phyloP scores from a whole-genome alignment of 92 coral and sea anemone genomes.

The Epizoanthus ramosus region DNA sequence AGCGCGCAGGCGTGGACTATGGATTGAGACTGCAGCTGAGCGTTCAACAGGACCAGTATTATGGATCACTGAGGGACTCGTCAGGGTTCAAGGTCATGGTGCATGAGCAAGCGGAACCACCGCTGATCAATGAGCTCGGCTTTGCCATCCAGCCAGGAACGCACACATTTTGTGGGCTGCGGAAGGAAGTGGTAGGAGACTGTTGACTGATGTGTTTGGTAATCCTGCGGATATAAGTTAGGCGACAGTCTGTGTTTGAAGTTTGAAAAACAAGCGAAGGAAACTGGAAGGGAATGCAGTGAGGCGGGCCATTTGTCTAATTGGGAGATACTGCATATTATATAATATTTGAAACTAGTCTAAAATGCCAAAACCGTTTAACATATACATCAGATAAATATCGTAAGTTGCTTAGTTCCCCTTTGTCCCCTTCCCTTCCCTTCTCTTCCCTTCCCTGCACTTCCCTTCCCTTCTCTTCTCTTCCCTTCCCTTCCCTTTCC shows the following conservation, averaged over 20 bases:
- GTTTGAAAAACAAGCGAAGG: too few relatives aligned
- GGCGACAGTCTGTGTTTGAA: neutral
- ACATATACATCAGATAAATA: too few relatives aligned
- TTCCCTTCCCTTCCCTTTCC: too few relatives aligned
- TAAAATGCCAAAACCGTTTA: too few relatives aligned
- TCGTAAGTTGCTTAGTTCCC: too few relatives aligned
- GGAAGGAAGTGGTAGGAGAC: slow-evolving; percentile 85
- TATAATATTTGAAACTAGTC: too few relatives aligned
- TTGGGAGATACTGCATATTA: too few relatives aligned
- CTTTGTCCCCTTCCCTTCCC: too few relatives aligned
- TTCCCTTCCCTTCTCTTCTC: too few relatives aligned
- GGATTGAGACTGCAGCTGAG: slow-evolving; percentile 89
- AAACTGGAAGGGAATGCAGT: too few relatives aligned
- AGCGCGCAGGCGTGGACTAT: slow-evolving; percentile 97
- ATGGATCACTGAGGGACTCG: slow-evolving; percentile 94
- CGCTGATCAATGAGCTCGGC: slow-evolving; percentile 97
- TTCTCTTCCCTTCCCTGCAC: too few relatives aligned
- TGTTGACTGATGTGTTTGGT: neutral
- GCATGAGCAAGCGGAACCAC: slow-evolving; percentile 98
- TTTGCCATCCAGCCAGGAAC: slow-evolving; percentile 99
- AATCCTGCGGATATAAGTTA: neutral
- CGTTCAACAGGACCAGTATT: slow-evolving; percentile 97
- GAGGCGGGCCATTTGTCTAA: too few relatives aligned
- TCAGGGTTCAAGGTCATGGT: slow-evolving; percentile 99
- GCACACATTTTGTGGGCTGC: slow-evolving; percentile 94